phyloP scores from a whole-genome alignment of 1,140 invertebrate species.

The Drosophila saltans region DNA sequence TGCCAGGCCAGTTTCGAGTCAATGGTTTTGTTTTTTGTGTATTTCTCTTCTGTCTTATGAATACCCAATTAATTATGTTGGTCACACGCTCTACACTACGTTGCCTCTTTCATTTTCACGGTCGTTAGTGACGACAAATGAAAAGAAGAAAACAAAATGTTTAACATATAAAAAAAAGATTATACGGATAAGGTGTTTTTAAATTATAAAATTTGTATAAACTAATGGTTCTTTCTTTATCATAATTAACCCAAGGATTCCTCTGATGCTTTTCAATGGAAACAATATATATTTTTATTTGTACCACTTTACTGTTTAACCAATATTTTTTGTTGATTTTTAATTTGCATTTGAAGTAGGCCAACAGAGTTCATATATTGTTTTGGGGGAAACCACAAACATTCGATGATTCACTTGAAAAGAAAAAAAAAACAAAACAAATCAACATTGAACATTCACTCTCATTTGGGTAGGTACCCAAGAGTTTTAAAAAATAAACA shows the following conservation, averaged over 20 bases:
- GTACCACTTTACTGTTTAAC: background rate
- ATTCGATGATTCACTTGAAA: slow-evolving; percentile 52
- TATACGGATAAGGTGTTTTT: background rate
- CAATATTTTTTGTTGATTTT: slow-evolving; percentile 13
- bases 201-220: background rate
- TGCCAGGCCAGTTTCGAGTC: slow-evolving; percentile 35
- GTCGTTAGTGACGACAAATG: slow-evolving; percentile 64
- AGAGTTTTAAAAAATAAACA: slow-evolving; percentile 31
- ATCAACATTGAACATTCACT: slow-evolving; percentile 40
- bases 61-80: slow-evolving; percentile 79
- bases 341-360: slow-evolving; percentile 69
- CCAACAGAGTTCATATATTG: slow-evolving; percentile 38
- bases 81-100: slow-evolving; percentile 67
- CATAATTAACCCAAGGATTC: slow-evolving; percentile 36
- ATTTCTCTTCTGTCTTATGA: slow-evolving; percentile 44
- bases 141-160: slow-evolving; percentile 29
- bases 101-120: slow-evolving; percentile 67
- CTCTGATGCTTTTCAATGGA: slow-evolving; percentile 1
- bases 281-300: background rate
- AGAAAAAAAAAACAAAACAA: slow-evolving; percentile 7
- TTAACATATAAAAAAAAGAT: slow-evolving; percentile 23
- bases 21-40: background rate
- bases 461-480: slow-evolving; percentile 14
- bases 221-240: background rate
- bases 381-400: slow-evolving; percentile 68